These are phyloP conservation scores for Belonocnema kinseyi DNA, from an alignment of 1,140 invertebrate species.

Conservation along the genomic window DNA sequence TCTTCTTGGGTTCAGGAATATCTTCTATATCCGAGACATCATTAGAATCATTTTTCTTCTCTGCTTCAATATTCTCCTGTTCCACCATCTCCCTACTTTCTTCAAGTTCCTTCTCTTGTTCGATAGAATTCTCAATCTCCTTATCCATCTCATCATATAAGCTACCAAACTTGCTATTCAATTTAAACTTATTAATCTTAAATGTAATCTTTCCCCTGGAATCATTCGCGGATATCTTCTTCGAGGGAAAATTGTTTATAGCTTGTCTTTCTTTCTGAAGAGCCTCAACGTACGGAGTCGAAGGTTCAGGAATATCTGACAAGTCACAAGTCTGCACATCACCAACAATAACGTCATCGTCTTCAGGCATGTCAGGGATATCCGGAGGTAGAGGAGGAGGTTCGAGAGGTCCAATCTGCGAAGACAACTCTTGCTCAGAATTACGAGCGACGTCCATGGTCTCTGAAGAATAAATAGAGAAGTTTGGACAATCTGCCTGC, in stretches of 20 bases:
- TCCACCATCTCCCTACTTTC: slow-evolving; percentile 36
- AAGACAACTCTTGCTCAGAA: slow-evolving; percentile 72
- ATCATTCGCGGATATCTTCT: slow-evolving; percentile 68
- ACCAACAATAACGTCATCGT: slow-evolving; percentile 66
- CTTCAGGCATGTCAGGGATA: slow-evolving; percentile 61
- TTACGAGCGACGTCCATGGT: slow-evolving; percentile 84
- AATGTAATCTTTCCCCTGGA: slow-evolving; percentile 72
- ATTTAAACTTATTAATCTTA: slow-evolving; percentile 67
- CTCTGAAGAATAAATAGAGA: slow-evolving; percentile 87
- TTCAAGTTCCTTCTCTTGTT: slow-evolving; percentile 51
- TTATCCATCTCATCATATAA: slow-evolving; percentile 68
- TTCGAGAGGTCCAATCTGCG: slow-evolving; percentile 69
- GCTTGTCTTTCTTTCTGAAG: slow-evolving; percentile 69
- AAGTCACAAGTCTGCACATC: slow-evolving; percentile 68
- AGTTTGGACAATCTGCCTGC: slow-evolving; percentile 87
- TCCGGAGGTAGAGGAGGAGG: slow-evolving; percentile 56
- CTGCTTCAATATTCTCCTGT: slow-evolving; percentile 38
- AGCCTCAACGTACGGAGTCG: slow-evolving; percentile 69
- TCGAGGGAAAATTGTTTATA: slow-evolving; percentile 68
- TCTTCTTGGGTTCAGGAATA: slow-evolving; percentile 40
- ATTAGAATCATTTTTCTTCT: slow-evolving; percentile 37
- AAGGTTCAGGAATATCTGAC: slow-evolving; percentile 64
- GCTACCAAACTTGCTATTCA: slow-evolving; percentile 68
- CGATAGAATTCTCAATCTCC: slow-evolving; percentile 51
- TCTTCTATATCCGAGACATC: slow-evolving; percentile 6